These are phyloP conservation scores for Euwallacea fornicatus DNA, from an alignment of 1,140 invertebrate genomes.

Conservation along the genomic window DNA sequence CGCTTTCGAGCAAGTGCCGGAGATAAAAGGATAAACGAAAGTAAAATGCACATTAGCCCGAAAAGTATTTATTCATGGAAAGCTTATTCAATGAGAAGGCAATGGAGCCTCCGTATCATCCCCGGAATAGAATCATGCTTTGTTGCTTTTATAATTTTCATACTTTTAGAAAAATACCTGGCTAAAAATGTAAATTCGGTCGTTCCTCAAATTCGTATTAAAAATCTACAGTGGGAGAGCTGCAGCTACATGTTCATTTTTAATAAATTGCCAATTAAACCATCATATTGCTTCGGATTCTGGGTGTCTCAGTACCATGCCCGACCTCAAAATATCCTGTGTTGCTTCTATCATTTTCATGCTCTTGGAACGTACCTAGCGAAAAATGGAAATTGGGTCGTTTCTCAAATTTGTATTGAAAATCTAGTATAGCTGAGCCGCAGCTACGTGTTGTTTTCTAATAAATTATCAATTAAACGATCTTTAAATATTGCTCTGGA, in stretches of 20 bases:
- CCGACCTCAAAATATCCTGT: conserved; percentile 4
- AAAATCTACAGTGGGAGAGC: not conserved
- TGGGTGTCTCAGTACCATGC: not conserved
- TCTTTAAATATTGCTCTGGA: conserved; percentile 33
- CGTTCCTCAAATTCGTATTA: not conserved
- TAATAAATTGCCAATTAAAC: too few species aligned
- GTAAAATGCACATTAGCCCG: conserved; percentile 35
- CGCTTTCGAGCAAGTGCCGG: conserved; percentile 29
- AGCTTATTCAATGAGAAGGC: conserved; percentile 30
- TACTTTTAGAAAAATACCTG: conserved; percentile 3
- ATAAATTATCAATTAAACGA: conserved; percentile 36
- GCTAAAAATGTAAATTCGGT: conserved; percentile 4
- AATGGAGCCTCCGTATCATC: not conserved
- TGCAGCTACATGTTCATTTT: too few species aligned
- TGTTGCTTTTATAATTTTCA: conserved; percentile 18
- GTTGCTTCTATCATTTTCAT: conserved; percentile 12
- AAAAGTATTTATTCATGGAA: conserved; percentile 33
- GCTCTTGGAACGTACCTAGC: not conserved
- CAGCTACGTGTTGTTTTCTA: conserved; percentile 5
- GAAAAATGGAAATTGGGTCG: conserved; percentile 1
- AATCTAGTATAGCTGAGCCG: not conserved
- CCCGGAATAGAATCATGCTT: conserved; percentile 17
- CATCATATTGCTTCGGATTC: too few species aligned
- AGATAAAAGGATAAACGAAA: conserved; percentile 37
- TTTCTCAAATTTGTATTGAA: not conserved